These are phyloP conservation scores for Notothenia coriiceps DNA, from an alignment of 2,113 vertebrate genomes.

Conservation along the genomic window DNA sequence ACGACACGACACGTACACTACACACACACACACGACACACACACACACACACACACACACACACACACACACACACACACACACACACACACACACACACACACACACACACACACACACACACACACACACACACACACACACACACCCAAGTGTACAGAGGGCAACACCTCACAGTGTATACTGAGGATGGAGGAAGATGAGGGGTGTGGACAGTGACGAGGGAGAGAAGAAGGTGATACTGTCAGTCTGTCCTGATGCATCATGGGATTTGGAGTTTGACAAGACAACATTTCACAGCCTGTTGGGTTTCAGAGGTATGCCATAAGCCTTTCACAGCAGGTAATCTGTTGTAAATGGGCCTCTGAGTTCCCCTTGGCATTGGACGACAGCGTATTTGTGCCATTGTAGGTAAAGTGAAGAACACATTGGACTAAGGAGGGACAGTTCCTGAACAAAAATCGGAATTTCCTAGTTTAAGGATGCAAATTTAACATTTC, in stretches of 20 bases:
- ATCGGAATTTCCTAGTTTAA: too few relatives aligned
- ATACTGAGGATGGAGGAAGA: constrained; percentile 34
- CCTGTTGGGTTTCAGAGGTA: constrained; percentile 65
- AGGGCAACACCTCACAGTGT: too few relatives aligned
- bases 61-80: not conserved
- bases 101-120: too few relatives aligned
- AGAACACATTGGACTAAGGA: too few relatives aligned
- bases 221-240: constrained; percentile 32
- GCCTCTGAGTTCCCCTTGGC: constrained; percentile 39
- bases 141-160: too few relatives aligned
- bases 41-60: not conserved
- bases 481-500: too few relatives aligned
- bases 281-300: constrained; percentile 66
- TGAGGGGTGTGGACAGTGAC: constrained; percentile 3
- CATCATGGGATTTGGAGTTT: constrained; percentile 68
- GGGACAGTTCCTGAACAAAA: too few relatives aligned
- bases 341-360: constrained; percentile 73
- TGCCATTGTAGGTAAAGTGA: too few relatives aligned
- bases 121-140: too few relatives aligned
- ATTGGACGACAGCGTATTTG: not conserved
- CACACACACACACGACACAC: not conserved
- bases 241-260: constrained; percentile 37
- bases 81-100: too few relatives aligned
- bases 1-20: too few relatives aligned
- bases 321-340: constrained; percentile 31